A percentile compares a stretch with the other conserved stretches of the same genome.
Evolutionary conservation across 2,113 vertebrate genomes (phyloP).

Genomic region (Tupaia chinensis): DNA sequence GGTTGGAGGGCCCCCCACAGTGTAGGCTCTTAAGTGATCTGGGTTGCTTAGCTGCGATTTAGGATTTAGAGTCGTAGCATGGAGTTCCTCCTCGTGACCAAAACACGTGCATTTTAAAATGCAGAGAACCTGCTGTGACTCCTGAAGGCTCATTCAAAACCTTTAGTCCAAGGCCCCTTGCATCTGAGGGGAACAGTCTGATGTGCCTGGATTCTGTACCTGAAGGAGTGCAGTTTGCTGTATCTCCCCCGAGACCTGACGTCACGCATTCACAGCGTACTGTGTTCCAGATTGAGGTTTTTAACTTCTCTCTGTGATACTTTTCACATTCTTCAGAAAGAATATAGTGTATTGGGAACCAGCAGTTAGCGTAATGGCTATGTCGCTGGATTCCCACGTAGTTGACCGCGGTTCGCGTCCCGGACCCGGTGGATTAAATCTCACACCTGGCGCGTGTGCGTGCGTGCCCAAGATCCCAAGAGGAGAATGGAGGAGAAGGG

Average conservation of each 20-base stretch:
- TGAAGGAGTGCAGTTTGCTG: not conserved
- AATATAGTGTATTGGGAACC: not conserved
- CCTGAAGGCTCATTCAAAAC: not conserved
- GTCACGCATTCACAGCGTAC: not conserved
- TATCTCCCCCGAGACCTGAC: not conserved
- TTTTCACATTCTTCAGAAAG: slow-evolving; percentile 25
- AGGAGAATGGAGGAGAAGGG: no score
- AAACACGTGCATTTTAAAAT: not conserved
- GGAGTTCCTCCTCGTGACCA: not conserved
- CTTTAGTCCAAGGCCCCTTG: not conserved
- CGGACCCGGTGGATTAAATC: no score
- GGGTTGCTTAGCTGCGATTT: not conserved
- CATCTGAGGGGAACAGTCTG: not conserved
- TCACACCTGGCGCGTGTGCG: no score
- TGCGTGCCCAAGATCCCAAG: no score
- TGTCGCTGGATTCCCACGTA: no score
- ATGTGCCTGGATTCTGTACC: not conserved
- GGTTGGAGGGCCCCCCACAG: not conserved
- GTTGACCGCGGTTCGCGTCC: no score
- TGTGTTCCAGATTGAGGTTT: not conserved
- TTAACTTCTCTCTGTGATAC: not conserved
- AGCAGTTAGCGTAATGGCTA: no score
- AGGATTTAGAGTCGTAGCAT: not conserved
- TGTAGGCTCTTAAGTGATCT: not conserved
- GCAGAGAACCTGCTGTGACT: not conserved